Percentiles rank a stretch among this genome's conserved stretches.
These are phyloP conservation scores for Watsonalla binaria DNA, from an alignment of 2,888 invertebrate genomes.

Conservation along the genomic window DNA sequence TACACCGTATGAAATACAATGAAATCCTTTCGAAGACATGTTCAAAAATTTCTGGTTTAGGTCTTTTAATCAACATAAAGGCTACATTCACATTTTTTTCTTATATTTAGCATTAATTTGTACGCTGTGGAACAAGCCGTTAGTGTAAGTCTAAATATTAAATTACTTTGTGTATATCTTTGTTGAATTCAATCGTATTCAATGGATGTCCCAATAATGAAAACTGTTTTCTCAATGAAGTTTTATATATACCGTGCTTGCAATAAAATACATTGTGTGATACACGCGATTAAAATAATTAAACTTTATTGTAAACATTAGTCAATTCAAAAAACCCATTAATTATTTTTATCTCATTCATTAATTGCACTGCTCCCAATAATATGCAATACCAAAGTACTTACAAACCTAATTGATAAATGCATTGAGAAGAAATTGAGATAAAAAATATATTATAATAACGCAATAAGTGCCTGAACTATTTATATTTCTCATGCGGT, in stretches of 20 bases:
- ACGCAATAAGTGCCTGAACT: neutral
- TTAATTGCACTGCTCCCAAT: neutral
- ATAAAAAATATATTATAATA: neutral
- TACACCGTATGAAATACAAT: neutral
- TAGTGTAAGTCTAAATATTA: too few relatives aligned
- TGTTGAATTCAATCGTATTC: neutral
- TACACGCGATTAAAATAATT: neutral
- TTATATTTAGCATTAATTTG: too few relatives aligned
- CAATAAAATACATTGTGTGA: neutral
- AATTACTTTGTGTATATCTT: too few relatives aligned
- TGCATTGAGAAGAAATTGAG: too few relatives aligned
- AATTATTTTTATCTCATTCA: neutral
- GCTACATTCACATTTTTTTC: too few relatives aligned
- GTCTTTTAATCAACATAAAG: too few relatives aligned
- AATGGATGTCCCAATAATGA: neutral
- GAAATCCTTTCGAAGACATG: too few relatives aligned
- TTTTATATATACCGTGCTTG: neutral
- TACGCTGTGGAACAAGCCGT: too few relatives aligned
- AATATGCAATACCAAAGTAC: too few relatives aligned
- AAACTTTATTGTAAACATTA: neutral
- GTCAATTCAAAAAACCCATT: neutral
- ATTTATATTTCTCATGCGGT: neutral
- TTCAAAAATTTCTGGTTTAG: too few relatives aligned
- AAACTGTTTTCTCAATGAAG: neutral
- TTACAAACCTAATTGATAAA: too few relatives aligned